phyloP scores from a whole-genome alignment of 2,888 invertebrate genomes.

The Pristionchus exspectatus region DNA sequence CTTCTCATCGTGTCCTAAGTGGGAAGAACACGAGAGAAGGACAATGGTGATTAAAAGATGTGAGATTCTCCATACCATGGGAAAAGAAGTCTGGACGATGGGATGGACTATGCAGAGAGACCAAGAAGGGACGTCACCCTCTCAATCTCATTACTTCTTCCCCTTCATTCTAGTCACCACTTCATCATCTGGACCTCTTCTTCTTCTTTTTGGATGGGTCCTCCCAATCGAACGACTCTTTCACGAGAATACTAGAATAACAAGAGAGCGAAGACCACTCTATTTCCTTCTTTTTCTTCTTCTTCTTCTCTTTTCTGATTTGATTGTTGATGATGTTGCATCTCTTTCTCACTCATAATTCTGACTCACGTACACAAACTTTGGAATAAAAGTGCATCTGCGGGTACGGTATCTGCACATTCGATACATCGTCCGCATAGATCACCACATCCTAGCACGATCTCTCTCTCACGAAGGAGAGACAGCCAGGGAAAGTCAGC shows the following conservation, averaged over 20 bases:
- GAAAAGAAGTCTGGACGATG: not conserved
- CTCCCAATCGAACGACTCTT: not conserved
- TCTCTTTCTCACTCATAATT: slow-evolving; percentile 18
- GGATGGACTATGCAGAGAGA: not conserved
- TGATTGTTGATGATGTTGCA: slow-evolving; percentile 15
- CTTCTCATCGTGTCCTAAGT: not conserved
- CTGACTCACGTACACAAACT: slow-evolving; percentile 17
- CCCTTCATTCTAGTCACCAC: not conserved
- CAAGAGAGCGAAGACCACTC: not conserved
- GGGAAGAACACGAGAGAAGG: not conserved
- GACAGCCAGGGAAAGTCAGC: not conserved
- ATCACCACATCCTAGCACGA: not conserved
- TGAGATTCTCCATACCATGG: not conserved
- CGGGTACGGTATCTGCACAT: slow-evolving; percentile 8
- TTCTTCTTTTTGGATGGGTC: not conserved
- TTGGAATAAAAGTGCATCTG: not conserved
- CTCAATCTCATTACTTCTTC: slow-evolving; percentile 24
- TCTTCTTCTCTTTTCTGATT: not conserved
- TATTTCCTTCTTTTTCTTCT: not conserved
- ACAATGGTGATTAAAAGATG: slow-evolving; percentile 5
- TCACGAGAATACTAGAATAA: not conserved
- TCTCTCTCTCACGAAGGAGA: not conserved
- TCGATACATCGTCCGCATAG: not conserved
- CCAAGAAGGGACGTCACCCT: not conserved
- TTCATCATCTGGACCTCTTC: not conserved